phyloP scores from a whole-genome alignment of 2,113 vertebrate genomes.

The Lipotes vexillifer region DNA sequence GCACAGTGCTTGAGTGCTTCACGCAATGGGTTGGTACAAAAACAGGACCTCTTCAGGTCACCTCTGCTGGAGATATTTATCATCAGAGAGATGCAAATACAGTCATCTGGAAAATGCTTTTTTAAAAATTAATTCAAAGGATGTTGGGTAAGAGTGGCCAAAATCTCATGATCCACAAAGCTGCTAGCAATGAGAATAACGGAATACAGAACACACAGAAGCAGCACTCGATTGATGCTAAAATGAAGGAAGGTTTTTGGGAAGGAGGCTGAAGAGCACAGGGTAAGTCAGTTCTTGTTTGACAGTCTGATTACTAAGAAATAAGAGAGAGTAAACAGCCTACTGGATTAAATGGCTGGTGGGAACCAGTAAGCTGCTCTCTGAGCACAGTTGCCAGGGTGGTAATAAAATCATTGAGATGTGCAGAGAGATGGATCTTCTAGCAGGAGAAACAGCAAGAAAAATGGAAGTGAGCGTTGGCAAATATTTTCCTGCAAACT shows the following conservation, averaged over 20 bases:
- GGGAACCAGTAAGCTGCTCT: neutral
- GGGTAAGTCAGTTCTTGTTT: neutral
- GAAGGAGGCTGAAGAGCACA: neutral
- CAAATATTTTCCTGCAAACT: neutral
- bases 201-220: neutral
- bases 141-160: neutral
- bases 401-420: neutral
- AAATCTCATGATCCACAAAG: neutral
- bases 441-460: neutral
- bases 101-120: neutral
- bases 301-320: neutral
- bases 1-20: neutral
- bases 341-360: neutral
- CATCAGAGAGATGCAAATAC: neutral
- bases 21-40: neutral
- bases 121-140: conserved; percentile 15
- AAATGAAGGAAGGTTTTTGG: neutral
- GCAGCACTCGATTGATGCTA: neutral
- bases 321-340: neutral
- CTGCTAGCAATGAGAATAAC: neutral
- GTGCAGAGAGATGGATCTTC: neutral
- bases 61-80: neutral
- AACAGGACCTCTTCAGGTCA: neutral
- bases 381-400: neutral
- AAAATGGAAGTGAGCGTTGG: neutral